Percentiles rank a stretch among this genome's conserved stretches.
phyloP scores from a whole-genome alignment of 2,888 invertebrate genomes.

The Leistus spinibarbis region DNA sequence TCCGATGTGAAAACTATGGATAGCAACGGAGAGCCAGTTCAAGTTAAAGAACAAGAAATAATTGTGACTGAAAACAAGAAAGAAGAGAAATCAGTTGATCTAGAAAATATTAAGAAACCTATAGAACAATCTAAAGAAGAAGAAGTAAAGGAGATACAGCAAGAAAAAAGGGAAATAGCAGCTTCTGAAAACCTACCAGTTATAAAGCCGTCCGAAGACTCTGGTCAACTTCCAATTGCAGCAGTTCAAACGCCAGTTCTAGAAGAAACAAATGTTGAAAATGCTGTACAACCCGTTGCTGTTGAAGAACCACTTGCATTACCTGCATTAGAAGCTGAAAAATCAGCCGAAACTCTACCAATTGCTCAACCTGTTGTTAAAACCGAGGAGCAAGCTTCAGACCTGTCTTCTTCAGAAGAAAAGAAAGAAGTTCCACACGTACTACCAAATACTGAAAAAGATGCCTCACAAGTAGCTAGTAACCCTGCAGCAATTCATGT shows the following conservation, averaged over 20 bases:
- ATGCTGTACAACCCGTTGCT: slow-evolving; percentile 45
- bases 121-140: slow-evolving; percentile 41
- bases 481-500: slow-evolving; percentile 9
- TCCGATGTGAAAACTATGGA: no score
- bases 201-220: slow-evolving; percentile 40
- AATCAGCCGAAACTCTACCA: slow-evolving; percentile 55
- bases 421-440: slow-evolving; percentile 43
- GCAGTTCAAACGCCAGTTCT: slow-evolving; percentile 17
- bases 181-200: slow-evolving; percentile 39
- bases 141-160: slow-evolving; percentile 43
- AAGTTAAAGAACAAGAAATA: slow-evolving; percentile 45
- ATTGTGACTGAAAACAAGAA: slow-evolving; percentile 51
- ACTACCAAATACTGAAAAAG: slow-evolving; percentile 45
- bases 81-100: slow-evolving; percentile 42
- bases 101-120: slow-evolving; percentile 42
- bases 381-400: slow-evolving; percentile 45
- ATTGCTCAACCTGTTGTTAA: slow-evolving; percentile 53
- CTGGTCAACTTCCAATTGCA: slow-evolving; percentile 35
- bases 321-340: slow-evolving; percentile 55
- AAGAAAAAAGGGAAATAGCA: slow-evolving; percentile 42
- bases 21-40: background rate
- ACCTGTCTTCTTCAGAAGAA: slow-evolving; percentile 40
- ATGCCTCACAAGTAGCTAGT: slow-evolving; percentile 3
- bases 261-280: slow-evolving; percentile 29
- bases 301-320: slow-evolving; percentile 54